Evolutionary conservation across 2,888 invertebrate genomes (phyloP), one percentile per base, ranked within the genome.

Genomic region (Phragmatobia fuliginosa): DNA sequence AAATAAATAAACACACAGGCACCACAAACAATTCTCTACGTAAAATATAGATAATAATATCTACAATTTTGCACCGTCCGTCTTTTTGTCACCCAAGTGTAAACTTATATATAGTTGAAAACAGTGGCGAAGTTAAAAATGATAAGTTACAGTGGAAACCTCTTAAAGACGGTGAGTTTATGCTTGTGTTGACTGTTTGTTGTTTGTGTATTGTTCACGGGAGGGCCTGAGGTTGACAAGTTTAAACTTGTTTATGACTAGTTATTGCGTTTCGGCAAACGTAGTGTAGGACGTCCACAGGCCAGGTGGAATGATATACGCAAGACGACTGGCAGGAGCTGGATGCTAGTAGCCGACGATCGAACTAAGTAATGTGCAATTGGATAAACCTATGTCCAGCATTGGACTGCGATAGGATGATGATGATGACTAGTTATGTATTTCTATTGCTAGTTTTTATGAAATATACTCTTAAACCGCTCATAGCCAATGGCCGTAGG

Each of bases 121-220:
- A 68, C 41, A 60, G 45, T 60, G 28, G 58, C 45, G 8, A 75
- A 77, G 75, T 73, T 80, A 76, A 77, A 78, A 77, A 79, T 76
- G 76, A 77, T 74, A 74, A 76, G 74, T 75, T 73, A 78, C 78
- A 75, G n/a, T 67, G 41, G 59, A 77, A 78, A 63, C 77, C 78
- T 75, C 72, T 81, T 75, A 72, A 45, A 52, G 36, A 58, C 33
- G 18, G 6, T 25, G 64, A 73, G 65, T 78, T 75, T 41, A 41
- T 41, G 41, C 38, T 73, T 69, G 63, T 74, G 80, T 64, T 67
- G 16, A 66, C 33, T 62, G 64, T 72, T 68, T 76, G 74, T 73
- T 62, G 36, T 49, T 52, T 56, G 67, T 56, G 11, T 28, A 45
- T 52, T 36, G 49, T 52, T 62, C 8, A 45, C n/a, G 31, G 32